phyloP scores from a whole-genome alignment of 2,113 vertebrate genomes.

The Semnornis frantzii region DNA sequence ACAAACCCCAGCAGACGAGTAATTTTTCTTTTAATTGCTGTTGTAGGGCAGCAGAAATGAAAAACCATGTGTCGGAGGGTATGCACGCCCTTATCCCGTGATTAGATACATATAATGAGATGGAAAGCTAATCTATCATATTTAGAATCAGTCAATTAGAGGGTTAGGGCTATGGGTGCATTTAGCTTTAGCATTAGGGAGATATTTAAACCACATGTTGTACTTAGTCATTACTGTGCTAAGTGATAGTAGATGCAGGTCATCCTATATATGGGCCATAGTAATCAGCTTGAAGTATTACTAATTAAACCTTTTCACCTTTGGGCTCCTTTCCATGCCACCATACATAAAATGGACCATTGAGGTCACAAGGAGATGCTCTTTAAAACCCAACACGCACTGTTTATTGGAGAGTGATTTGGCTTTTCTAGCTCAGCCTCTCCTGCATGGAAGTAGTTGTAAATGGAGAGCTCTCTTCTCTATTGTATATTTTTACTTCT shows the following conservation, averaged over 20 bases:
- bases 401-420: background rate
- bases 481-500: background rate
- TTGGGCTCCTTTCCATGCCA: constrained; percentile 26
- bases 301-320: constrained; percentile 57
- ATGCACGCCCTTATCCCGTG: constrained; percentile 1
- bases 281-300: constrained; percentile 58
- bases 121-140: constrained; percentile 67
- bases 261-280: constrained; percentile 44
- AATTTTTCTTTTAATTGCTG: constrained; percentile 10
- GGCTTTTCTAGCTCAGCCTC: background rate
- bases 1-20: background rate
- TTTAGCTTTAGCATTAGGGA: constrained; percentile 45
- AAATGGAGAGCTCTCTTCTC: background rate
- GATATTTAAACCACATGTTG: constrained; percentile 53
- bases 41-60: constrained; percentile 8
- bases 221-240: constrained; percentile 52
- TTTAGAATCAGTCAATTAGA: constrained; percentile 67
- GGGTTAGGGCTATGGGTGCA: constrained; percentile 30
- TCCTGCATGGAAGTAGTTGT: background rate
- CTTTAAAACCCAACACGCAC: constrained; percentile 3
- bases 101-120: constrained; percentile 61
- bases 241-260: constrained; percentile 65
- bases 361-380: background rate
- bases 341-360: background rate
- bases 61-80: background rate